Base-by-base conservation (phyloP, 1,140 invertebrate genomes). In the Galendromus occidentalis region DNA sequence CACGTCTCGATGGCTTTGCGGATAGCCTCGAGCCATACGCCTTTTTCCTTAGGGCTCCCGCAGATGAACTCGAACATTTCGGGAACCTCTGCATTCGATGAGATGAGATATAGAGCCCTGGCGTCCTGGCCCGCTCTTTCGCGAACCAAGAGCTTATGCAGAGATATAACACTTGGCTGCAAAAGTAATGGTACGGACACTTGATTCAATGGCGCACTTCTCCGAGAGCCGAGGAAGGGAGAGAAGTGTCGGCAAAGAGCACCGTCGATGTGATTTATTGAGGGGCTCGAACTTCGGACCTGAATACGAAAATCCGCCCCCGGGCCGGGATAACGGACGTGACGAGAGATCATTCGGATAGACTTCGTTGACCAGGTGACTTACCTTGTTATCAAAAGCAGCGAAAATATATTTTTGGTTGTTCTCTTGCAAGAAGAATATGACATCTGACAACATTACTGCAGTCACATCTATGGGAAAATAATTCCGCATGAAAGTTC, bases 61-160 rank as follows among this genome's bases (percentile, higher is more conserved):
- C 92, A 88, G 72, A 92, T 85, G 17, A 96, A 77, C 74, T 95
- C 91, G 74, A 93, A 94, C 91, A 95, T 94, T 77, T 94, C 92
- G 0, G 91, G 90, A 70, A 87, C 85, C 1, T 81, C 80, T 0
- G 87, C 85, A 73, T 87, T 87, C 47, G 85, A 87, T 45, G 74
- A 75, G 70, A 93, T 91, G 28, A 93, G 79, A 76, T 92, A 92
- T 70, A 93, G 85, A 0, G 87, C 86, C 1, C 85, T 80, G 7
- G 86, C 87, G 70, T 91, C 88, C 67, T 86, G 84, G 42, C 88
- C 89, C 1, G 89, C 88, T 75, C 94, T 94, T 75, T 94, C 91
- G 42, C 91, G 80, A 2, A 95, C 90, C 44, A 95, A 74, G 51
- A 95, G 75, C 72, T 93, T 91, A 75, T 88, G 87, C 42, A 95